Evolutionary conservation across 2,888 invertebrate genomes (phyloP), one percentile per base, ranked within the genome.

Genomic region (Drosophila paracracens): DNA sequence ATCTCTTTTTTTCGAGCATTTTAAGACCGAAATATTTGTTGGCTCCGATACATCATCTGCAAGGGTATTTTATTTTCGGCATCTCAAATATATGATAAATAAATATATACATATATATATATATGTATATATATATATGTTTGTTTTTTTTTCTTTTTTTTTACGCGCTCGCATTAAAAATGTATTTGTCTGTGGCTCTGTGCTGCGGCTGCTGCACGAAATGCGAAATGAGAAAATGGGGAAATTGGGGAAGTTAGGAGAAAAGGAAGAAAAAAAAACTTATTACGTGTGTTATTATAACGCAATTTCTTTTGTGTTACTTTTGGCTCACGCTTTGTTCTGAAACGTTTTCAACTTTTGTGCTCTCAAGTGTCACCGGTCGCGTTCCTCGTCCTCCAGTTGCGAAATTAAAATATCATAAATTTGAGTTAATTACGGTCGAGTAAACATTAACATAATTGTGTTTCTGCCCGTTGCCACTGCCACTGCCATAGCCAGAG

Each of bases 371-470:
- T 85, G 78, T 80, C 83, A 66, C 59, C 70, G 43, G 61, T 58
- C 66, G 13, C n/a, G 29, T 13, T 11, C 3, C 21, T 7, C 4
- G 36, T 25, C 51, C 62, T 60, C 59, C 64, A 74, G 61, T 66
- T 80, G 75, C 78, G 67, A 89, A 90, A 88, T 88, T 88, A 88
- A 88, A 88, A 90, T 89, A 89, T 88, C 89, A 88, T 88, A 88
- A 90, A 88, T 88, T 88, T 90, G 74, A 82, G 88, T 88, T 88
- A 88, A 88, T 90, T 88, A 89, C 88, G 88, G 87, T 90, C 88
- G 85, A 81, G 81, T 79, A 85, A 88, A 85, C 88, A 88, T 87
- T 90, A 82, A 80, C 90, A 88, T 89, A 84, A 89, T 89, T 87
- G 85, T 89, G 74, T 81, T 77, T 76, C 68, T 74, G 68, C 48